Percentiles rank a stretch among this genome's conserved stretches.
Evolutionary conservation across 2,888 invertebrate genomes (phyloP).

Genomic region (Parelbella ahira): DNA sequence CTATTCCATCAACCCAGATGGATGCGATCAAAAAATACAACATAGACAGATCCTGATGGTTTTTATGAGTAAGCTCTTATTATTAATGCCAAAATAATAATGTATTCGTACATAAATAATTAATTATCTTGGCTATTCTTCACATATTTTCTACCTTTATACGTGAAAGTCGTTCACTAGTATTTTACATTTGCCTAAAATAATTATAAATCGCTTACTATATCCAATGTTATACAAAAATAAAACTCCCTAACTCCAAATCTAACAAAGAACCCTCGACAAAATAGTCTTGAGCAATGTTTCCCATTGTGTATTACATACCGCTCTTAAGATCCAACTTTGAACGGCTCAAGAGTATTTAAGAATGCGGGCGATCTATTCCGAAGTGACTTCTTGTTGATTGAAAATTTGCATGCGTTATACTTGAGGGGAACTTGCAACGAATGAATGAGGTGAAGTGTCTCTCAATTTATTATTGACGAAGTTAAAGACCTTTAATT

Average conservation of each 20-base stretch:
- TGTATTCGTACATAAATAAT: too few relatives aligned
- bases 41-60: too few relatives aligned
- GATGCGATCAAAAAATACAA: too few relatives aligned
- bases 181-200: too few relatives aligned
- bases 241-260: conserved; percentile 1
- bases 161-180: too few relatives aligned
- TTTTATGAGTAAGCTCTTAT: too few relatives aligned
- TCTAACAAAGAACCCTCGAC: conserved; percentile 3
- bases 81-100: too few relatives aligned
- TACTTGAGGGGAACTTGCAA: conserved; percentile 23
- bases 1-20: too few relatives aligned
- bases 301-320: conserved; percentile 13
- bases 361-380: conserved; percentile 64
- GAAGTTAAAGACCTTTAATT: conserved; percentile 10
- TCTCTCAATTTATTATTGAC: conserved; percentile 1
- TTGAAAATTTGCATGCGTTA: conserved; percentile 45
- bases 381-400: conserved; percentile 37
- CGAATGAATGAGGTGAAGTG: conserved; percentile 14
- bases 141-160: too few relatives aligned
- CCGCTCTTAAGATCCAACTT: conserved; percentile 11
- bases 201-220: too few relatives aligned
- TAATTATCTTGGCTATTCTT: too few relatives aligned
- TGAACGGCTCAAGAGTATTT: conserved; percentile 32
- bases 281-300: conserved; percentile 10
- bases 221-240: too few relatives aligned